A percentile compares a stretch with the other conserved stretches of the same genome.
Conservation (phyloP, 2,113 vertebrate species). For the Puffinus mauretanicus region DNA sequence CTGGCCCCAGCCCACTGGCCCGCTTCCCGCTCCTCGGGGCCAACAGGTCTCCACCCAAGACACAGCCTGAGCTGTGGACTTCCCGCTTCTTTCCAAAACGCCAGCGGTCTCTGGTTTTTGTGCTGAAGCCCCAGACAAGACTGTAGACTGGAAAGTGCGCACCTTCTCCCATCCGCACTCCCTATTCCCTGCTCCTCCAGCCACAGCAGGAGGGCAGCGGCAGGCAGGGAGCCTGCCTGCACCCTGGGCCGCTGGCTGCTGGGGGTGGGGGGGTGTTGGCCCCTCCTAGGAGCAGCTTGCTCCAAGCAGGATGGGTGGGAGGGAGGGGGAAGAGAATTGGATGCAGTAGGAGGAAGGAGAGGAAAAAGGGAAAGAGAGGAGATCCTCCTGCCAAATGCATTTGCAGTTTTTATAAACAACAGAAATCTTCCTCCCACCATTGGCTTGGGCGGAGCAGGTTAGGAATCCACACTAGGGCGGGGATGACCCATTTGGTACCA, state of each 20-base stretch:
- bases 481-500: not conserved
- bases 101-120: not conserved
- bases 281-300: not conserved
- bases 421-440: not conserved
- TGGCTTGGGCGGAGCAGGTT: not conserved
- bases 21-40: not conserved
- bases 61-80: not conserved
- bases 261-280: not conserved
- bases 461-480: not conserved
- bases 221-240: not conserved
- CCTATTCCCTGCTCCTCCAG: not conserved
- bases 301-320: not conserved
- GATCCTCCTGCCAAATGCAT: not conserved
- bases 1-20: not conserved
- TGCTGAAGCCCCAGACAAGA: not conserved
- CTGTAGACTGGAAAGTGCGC: not conserved
- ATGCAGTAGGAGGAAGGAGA: not conserved
- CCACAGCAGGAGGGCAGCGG: not conserved
- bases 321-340: not conserved
- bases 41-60: slow-evolving; percentile 14
- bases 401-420: not conserved
- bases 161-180: not conserved
- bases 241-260: not conserved
- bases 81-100: not conserved
- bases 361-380: not conserved